Percentiles rank a stretch among this genome's conserved stretches.
Evolutionary conservation across 2,113 vertebrate species (phyloP).

Genomic region (Scolopax mira): DNA sequence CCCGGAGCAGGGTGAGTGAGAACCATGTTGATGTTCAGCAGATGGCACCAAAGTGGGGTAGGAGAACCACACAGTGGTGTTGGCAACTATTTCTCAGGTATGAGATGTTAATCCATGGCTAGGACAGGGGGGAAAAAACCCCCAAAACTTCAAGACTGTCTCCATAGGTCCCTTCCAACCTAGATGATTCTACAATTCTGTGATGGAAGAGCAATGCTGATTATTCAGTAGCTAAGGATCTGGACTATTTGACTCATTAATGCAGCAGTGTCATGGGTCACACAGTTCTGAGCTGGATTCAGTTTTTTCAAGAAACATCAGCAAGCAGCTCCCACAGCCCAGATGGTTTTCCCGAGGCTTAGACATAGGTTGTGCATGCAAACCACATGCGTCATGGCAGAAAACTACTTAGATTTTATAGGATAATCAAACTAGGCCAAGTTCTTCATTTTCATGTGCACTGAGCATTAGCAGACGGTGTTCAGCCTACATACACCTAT

Average conservation of each 20-base stretch:
- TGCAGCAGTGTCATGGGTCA: background rate
- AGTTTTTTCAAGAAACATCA: background rate
- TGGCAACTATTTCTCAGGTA: background rate
- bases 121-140: rapidly evolving
- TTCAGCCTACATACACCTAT: background rate
- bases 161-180: too few relatives aligned
- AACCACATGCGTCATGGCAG: background rate
- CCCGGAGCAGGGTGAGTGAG: background rate
- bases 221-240: background rate
- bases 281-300: background rate
- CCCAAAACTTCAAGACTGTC: background rate
- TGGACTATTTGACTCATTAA: background rate
- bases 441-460: background rate
- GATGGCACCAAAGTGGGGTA: background rate
- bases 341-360: background rate
- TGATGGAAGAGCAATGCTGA: background rate
- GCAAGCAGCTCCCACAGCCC: background rate
- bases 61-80: background rate
- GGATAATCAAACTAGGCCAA: background rate
- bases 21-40: rapidly evolving
- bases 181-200: too few relatives aligned
- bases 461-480: background rate
- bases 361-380: background rate
- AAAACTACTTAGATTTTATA: background rate
- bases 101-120: background rate